A percentile compares a stretch with the other conserved stretches of the same genome.
Conservation (phyloP, 2,888 invertebrate species). For the Drosophila leonis region DNA sequence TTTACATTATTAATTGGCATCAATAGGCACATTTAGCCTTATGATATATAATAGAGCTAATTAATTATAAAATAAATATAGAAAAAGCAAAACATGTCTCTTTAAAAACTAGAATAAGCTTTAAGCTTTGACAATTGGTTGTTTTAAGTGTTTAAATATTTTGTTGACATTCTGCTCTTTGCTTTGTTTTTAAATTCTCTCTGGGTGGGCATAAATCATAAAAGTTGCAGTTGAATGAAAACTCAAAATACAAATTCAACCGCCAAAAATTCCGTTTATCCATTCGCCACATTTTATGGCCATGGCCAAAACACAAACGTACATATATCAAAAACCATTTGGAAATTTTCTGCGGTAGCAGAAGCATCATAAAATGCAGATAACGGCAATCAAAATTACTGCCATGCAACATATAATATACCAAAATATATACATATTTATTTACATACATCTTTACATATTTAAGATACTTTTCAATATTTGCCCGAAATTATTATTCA, state of each 20-base stretch:
- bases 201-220: constrained; percentile 38
- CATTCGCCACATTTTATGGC: constrained; percentile 68
- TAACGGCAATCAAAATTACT: constrained; percentile 72
- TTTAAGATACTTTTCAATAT: constrained; percentile 45
- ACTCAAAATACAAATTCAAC: constrained; percentile 24
- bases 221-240: constrained; percentile 11
- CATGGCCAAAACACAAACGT: constrained; percentile 47
- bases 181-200: constrained; percentile 4
- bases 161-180: background rate
- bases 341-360: constrained; percentile 59
- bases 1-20: constrained; percentile 4
- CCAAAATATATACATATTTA: constrained; percentile 16
- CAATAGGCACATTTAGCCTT: background rate
- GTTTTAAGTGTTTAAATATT: constrained; percentile 5
- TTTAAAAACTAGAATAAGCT: background rate
- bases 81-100: too few relatives aligned
- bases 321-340: constrained; percentile 68
- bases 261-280: constrained; percentile 31
- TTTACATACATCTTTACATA: constrained; percentile 16
- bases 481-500: constrained; percentile 43
- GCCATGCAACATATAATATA: background rate
- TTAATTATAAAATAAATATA: background rate
- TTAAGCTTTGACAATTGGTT: constrained; percentile 1
- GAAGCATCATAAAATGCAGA: constrained; percentile 79
- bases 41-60: background rate